phyloP scores from a whole-genome alignment of 2,888 invertebrate genomes.

The Candidula unifasciata region DNA sequence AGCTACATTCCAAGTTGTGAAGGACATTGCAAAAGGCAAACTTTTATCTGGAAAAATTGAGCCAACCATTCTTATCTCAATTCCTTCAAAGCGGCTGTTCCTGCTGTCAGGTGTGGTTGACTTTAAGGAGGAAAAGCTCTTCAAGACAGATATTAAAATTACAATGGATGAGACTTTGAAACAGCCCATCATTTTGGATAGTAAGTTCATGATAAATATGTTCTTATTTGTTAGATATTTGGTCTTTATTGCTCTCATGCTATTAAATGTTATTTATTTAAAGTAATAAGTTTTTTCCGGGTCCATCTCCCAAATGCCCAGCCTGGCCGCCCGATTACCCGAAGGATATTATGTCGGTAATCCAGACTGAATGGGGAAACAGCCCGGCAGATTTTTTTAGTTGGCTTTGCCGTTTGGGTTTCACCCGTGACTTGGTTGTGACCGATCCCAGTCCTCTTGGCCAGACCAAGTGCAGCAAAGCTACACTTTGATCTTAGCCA shows the following conservation, averaged over 20 bases:
- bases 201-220: constrained; percentile 29
- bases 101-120: constrained; percentile 46
- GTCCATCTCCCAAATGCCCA: no score
- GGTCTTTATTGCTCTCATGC: not conserved
- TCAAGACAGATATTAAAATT: constrained; percentile 44
- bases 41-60: constrained; percentile 21
- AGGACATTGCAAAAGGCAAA: constrained; percentile 41
- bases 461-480: no score
- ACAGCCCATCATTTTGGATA: constrained; percentile 50
- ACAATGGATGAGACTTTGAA: constrained; percentile 51
- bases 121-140: constrained; percentile 42
- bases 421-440: no score
- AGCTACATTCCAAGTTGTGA: constrained; percentile 42
- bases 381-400: no score
- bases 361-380: no score
- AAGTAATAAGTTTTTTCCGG: no score
- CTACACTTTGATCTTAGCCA: no score
- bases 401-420: no score
- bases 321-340: no score
- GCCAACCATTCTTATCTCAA: constrained; percentile 46
- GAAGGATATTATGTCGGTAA: no score
- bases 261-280: no score
- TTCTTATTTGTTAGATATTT: not conserved
- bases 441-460: no score
- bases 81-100: constrained; percentile 30